Evolutionary conservation across 2,888 invertebrate genomes (phyloP), one percentile per base, ranked within the genome.

Genomic region (Cantharis rustica): DNA sequence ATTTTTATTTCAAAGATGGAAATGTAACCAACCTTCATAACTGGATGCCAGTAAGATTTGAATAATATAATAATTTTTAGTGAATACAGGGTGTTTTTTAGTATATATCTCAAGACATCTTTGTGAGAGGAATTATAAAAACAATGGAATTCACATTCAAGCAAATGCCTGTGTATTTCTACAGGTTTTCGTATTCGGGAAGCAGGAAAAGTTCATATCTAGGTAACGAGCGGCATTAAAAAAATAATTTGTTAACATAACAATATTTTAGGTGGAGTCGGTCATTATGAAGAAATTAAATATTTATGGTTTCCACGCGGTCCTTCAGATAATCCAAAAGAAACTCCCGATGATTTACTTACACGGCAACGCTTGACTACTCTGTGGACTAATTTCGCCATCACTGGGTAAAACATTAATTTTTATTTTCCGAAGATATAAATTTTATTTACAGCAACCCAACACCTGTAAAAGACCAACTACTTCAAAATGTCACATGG

Each of bases 61-160:
- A 2, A 2, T 17, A 20, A 13, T 3, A 5, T 1, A 20, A n/a
- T 23, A n/a, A 23, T 13, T 20, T 13, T 66, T 10, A 7, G 4
- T 16, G 20, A n/a, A 47, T 20, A 20, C 13, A 66, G 1, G 2
- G 9, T 3, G 16, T 69, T 11, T 76, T 76, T 17, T 13, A 76
- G 76, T 73, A 66, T 4, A 73, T 73, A 66, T 70, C 73, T 0
- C 66, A 73, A 17, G 72, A 76, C 15, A 17, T 73, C 2, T 73
- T 69, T 10, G 70, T 73, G 0, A 47, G 72, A 27, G 64, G 69
- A 2, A 73, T 73, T 3, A 7, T 47, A 15, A 73, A 73, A 47
- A 16, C 70, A 3, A 17, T 73, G 31, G 66, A 68, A 4, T 16
- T 73, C 2, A 31, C 66, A 0, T 26, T 26, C 17, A 16, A 15